Percentiles rank a stretch among this genome's conserved stretches.
Evolutionary conservation across 2,888 invertebrate species (phyloP).

Genomic region (Lasioglossum calceatum): DNA sequence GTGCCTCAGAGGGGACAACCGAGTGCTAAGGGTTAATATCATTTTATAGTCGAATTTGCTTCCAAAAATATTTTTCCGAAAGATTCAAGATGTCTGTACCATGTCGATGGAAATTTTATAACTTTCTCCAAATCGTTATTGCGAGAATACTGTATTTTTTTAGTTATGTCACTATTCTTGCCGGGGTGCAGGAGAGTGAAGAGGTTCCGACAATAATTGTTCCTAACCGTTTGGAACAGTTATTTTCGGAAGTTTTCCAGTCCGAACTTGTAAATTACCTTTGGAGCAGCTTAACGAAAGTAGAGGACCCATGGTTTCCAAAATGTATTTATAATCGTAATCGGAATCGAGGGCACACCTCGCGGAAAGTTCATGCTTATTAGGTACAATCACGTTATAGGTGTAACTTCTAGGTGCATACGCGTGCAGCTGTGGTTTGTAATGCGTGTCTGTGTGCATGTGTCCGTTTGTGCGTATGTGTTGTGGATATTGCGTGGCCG

Average conservation of each 20-base stretch:
- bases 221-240: neutral
- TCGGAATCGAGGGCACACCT: constrained; percentile 19
- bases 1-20: no score
- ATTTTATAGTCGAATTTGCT: no score
- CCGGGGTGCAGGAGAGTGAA: neutral
- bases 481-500: constrained; percentile 42
- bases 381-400: constrained; percentile 64
- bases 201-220: neutral
- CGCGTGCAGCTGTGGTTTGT: constrained; percentile 64
- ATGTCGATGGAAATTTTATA: no score
- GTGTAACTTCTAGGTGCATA: constrained; percentile 66
- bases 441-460: constrained; percentile 23
- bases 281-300: constrained; percentile 56
- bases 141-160: no score
- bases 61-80: no score
- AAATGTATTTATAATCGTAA: constrained; percentile 56
- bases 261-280: constrained; percentile 22
- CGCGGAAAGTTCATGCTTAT: constrained; percentile 59
- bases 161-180: no score
- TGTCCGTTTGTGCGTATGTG: constrained; percentile 13
- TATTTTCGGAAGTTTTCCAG: neutral
- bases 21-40: no score
- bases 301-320: constrained; percentile 45
- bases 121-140: no score
- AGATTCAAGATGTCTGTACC: no score